Base-by-base conservation (phyloP, 2,113 vertebrate species). In the Aptenodytes forsteri region DNA sequence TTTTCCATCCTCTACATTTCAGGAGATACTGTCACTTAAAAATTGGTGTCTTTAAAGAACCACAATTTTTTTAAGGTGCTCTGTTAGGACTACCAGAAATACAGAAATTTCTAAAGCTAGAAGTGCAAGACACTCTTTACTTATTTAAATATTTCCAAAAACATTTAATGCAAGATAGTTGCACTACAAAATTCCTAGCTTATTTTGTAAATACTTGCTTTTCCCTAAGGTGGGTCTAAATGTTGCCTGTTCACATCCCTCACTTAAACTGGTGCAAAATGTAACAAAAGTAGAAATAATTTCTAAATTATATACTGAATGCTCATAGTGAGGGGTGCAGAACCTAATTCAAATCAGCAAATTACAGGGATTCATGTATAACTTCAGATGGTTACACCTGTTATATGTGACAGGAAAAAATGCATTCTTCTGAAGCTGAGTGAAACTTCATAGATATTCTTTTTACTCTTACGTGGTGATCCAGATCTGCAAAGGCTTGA, bases 401-500 rank as follows among this genome's bases (percentile, higher is more conserved):
- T 42, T 50, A 26, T 0, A 80, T 0, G 1, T 6, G 19, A 75
- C 4, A 56, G 40, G 58, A 84, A 78, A 61, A 89, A 83, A 32
- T 26, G 16, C 7, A 26, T 69, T 92, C 40, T 76, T 75, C 75
- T 56, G 50, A 94, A 89, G 34, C 14, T 36, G 36, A 87, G 29
- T 80, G 59, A 83, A 94, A 90, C 19, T 67, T 83, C 58, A 18
- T 6, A 66, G 21, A 47, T n/a, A 67, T 2, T 80, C 42, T 75
- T 84, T 85, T 67, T 34, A 47, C 9, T 93, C 97, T 62, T 75
- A 99, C 99, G 99, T 98, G 64, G 97, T 98, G 90, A 99, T 99
- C 99, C 99, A 99, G 62, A 99, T 91, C 65, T 99, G 98, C 83
- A 99, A 80, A 13, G 99, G 98, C 16, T 94, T 97, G 85, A 98